Evolutionary conservation across 1,140 invertebrate genomes (phyloP).

Genomic region (Neuroterus valhalla): DNA sequence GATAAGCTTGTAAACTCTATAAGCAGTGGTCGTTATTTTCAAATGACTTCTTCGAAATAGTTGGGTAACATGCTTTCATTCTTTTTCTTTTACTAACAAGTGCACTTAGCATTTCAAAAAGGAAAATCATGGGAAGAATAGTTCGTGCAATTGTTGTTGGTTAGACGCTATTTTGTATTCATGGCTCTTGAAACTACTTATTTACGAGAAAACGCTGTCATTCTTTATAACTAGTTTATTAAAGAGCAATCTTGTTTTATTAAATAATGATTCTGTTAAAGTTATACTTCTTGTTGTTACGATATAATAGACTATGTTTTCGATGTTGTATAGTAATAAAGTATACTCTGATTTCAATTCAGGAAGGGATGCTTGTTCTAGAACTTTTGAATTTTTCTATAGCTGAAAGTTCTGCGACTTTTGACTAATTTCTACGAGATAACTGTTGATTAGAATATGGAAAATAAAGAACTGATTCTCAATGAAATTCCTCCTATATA

Average conservation of each 20-base stretch:
- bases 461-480: no score
- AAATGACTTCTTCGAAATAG: slow-evolving; percentile 15
- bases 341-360: no score
- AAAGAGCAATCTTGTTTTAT: background rate
- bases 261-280: background rate
- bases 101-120: background rate
- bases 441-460: no score
- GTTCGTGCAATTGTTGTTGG: background rate
- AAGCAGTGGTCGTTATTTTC: background rate
- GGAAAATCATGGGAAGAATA: background rate
- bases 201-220: slow-evolving; percentile 3
- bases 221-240: background rate
- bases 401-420: no score
- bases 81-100: slow-evolving; percentile 7
- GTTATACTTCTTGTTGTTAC: background rate
- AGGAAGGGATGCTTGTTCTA: no score
- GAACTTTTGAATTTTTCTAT: no score
- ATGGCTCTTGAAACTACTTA: slow-evolving; percentile 12
- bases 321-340: background rate
- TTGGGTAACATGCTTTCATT: background rate
- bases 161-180: slow-evolving; percentile 6
- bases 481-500: no score
- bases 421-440: no score
- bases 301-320: background rate
- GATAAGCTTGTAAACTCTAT: background rate